Percentiles rank a stretch among this genome's conserved stretches.
phyloP scores from a whole-genome alignment of 2,113 vertebrate species.

The Spermophilus dauricus region DNA sequence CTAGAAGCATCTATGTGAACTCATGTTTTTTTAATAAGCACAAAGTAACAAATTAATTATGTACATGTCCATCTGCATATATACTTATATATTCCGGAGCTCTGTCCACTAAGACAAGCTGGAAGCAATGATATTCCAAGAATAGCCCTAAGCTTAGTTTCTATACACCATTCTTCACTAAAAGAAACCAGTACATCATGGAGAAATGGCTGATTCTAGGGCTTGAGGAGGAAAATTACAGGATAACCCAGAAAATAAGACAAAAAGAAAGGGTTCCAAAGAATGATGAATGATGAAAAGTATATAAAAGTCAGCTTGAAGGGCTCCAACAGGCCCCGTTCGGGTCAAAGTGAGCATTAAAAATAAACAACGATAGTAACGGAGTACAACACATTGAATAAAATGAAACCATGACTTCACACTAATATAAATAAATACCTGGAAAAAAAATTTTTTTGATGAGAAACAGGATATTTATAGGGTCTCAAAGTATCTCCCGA shows the following conservation, averaged over 20 bases:
- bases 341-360: neutral
- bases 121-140: neutral
- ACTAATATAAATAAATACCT: neutral
- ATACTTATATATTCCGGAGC: neutral
- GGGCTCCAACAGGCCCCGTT: neutral
- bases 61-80: neutral
- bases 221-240: neutral
- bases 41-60: neutral
- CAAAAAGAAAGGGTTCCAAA: neutral
- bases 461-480: neutral
- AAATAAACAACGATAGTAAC: neutral
- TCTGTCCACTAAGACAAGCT: neutral
- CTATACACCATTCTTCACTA: neutral
- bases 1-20: neutral
- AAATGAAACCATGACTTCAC: neutral
- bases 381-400: neutral
- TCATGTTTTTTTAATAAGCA: neutral
- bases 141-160: neutral
- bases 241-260: neutral
- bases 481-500: neutral
- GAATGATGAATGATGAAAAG: neutral
- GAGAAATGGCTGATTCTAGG: constrained; percentile 3
- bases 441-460: neutral
- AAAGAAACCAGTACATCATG: neutral
- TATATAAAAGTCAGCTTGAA: constrained; percentile 9